phyloP scores from a whole-genome alignment of 53 echinoderm and acorn worm species.

The Luidia sarsii region DNA sequence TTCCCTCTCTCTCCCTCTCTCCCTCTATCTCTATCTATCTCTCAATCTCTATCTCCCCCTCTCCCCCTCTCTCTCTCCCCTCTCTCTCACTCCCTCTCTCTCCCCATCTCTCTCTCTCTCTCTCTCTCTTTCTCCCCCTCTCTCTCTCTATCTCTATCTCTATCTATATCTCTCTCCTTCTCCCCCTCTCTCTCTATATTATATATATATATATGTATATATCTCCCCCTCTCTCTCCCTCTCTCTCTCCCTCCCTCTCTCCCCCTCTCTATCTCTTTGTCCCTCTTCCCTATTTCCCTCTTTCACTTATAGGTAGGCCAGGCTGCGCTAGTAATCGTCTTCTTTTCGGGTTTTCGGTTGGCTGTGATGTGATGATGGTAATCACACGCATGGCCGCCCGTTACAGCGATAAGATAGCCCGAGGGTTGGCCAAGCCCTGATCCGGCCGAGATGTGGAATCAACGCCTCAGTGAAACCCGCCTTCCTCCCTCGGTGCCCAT shows the following conservation, averaged over 20 bases:
- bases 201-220: no score
- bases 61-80: background rate
- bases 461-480: constrained; percentile 24
- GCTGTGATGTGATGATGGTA: constrained; percentile 52
- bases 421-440: constrained; percentile 9
- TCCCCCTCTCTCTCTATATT: no score
- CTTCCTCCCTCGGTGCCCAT: constrained; percentile 1
- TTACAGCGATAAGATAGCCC: constrained; percentile 50
- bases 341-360: background rate
- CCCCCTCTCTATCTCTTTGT: no score
- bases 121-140: no score
- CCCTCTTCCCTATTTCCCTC: background rate
- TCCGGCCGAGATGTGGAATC: constrained; percentile 44
- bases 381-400: constrained; percentile 46
- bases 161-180: no score
- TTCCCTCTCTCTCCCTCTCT: background rate
- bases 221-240: background rate
- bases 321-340: constrained; percentile 6
- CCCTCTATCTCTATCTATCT: background rate
- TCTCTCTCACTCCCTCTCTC: background rate
- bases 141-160: no score
- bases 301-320: background rate
- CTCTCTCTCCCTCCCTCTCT: background rate
- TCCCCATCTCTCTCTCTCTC: no score
- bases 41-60: no score